Evolutionary conservation across 2,888 invertebrate genomes (phyloP), one percentile per base, ranked within the genome.

Genomic region (Pristionchus exspectatus): DNA sequence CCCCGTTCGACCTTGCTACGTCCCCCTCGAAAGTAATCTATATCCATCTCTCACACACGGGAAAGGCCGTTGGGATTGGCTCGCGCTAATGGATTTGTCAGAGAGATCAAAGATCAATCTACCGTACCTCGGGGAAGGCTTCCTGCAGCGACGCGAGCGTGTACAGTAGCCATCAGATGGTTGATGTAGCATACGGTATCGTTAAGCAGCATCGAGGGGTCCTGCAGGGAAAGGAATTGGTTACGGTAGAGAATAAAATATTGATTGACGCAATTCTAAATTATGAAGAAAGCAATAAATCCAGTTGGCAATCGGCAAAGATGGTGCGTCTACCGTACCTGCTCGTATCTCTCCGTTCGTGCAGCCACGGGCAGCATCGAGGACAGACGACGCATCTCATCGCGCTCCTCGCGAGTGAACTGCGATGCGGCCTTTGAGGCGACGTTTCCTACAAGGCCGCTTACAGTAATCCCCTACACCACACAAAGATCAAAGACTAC

Each of bases 121-220:
- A 50, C 50, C 84, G 9, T 10, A 93, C 93, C 93, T 91, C 81
- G 81, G 7, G 93, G 93, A 59, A 93, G 90, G 59, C 92, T 90
- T 88, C 94, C 94, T 81, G 91, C 91, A 27, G 91, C 89, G 44
- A 93, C 94, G 33, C 93, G 90, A 12, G 93, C 92, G 38, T 92
- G 90, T n/a, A 94, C 91, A 1, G 93, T 93, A 50, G 93, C 92
- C 50, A 91, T 91, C 74, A 94, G 90, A 54, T 91, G 91, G 87
- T 93, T 90, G 86, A 94, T 94, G 90, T 94, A 93, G 69, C 90
- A 90, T 33, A 92, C 92, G 18, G 93, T 93, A 77, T 93, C 90
- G 81, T 92, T 81, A 69, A 94, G 91, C 59, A 93, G 90, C 21
- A 90, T 90, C 12, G 91, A 77, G 16, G 93, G 92, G 86, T 93